phyloP scores from a whole-genome alignment of 2,113 vertebrate species.

The Lepus europaeus region DNA sequence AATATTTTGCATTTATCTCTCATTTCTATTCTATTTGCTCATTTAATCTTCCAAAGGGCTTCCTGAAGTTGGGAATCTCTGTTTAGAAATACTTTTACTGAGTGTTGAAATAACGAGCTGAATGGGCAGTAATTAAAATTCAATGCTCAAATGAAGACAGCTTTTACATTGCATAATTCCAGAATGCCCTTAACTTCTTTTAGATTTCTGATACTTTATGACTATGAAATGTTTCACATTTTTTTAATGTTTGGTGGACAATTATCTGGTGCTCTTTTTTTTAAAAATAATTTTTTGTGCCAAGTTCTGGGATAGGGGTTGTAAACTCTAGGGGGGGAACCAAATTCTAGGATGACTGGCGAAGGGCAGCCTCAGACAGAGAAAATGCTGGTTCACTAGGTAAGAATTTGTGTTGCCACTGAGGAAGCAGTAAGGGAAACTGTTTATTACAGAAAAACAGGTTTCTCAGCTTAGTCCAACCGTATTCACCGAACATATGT shows the following conservation, averaged over 20 bases:
- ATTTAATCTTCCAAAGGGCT: slow-evolving; percentile 19
- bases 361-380: not conserved
- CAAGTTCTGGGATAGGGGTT: not conserved
- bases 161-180: slow-evolving; percentile 14
- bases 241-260: not conserved
- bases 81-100: not conserved
- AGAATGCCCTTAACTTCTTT: not conserved
- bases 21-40: slow-evolving; percentile 29
- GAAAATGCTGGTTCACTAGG: not conserved
- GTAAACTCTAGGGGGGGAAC: not conserved
- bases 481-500: not conserved
- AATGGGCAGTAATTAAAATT: slow-evolving; percentile 17
- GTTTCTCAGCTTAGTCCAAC: not conserved
- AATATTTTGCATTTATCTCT: not conserved
- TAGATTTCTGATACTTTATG: not conserved
- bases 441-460: not conserved
- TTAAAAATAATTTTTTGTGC: not conserved
- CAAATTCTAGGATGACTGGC: not conserved
- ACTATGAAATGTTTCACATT: not conserved
- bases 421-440: not conserved
- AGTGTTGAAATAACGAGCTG: slow-evolving; percentile 20
- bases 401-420: not conserved
- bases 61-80: not conserved
- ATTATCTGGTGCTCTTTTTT: not conserved
- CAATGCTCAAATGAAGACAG: not conserved